Evolutionary conservation across 2,113 vertebrate species (phyloP).

Genomic region (Circaetus cinerascens): DNA sequence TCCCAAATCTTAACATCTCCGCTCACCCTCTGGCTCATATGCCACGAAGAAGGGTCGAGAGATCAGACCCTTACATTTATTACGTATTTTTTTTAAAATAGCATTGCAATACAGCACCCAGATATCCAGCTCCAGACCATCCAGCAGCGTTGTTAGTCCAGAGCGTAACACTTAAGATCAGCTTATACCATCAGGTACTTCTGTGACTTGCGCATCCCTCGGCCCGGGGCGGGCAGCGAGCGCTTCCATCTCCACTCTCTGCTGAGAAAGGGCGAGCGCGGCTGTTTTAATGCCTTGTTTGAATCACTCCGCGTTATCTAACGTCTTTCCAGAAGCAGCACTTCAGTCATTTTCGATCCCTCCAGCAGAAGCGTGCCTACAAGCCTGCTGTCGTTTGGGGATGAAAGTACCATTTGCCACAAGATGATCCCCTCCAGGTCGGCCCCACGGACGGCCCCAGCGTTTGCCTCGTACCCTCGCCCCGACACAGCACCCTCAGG

Average conservation of each 20-base stretch:
- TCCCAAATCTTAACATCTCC: neutral
- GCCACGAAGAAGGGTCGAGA: neutral
- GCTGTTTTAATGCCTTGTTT: neutral
- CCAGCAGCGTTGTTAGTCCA: neutral
- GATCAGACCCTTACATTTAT: neutral
- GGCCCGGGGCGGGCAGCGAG: neutral
- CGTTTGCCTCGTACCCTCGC: neutral
- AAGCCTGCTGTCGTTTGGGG: neutral
- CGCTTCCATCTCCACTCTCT: neutral
- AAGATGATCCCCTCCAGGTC: neutral
- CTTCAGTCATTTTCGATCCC: constrained; percentile 11
- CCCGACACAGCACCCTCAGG: neutral
- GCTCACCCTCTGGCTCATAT: accelerated
- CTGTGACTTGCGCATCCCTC: neutral
- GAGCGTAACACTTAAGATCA: neutral
- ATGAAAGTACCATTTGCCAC: neutral
- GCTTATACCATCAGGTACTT: neutral
- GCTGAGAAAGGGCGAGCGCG: neutral
- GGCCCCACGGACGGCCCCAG: neutral
- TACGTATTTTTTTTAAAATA: neutral
- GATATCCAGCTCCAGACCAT: neutral
- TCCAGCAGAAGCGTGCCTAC: constrained; percentile 2
- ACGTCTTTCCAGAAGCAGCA: neutral
- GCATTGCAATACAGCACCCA: neutral
- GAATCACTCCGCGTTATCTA: neutral